Evolutionary conservation across 2,888 invertebrate species (phyloP), one percentile per base, ranked within the genome.

Genomic region (Synanthedon formicaeformis): DNA sequence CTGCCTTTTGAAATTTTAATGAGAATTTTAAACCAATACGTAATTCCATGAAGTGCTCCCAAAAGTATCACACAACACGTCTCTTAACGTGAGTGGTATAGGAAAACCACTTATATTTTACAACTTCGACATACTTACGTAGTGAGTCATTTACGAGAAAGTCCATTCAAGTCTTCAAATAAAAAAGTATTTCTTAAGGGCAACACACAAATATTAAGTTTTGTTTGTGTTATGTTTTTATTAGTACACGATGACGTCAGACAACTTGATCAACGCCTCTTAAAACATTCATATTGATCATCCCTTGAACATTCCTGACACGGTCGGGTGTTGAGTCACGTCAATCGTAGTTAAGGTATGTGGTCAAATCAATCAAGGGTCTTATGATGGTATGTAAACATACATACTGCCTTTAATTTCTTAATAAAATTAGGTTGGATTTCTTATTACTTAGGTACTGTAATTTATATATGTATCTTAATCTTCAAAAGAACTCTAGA

Each of bases 131-230:
- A 81, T 78, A 76, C 78, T 78, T 80, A 62, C 58, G 51, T 56
- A 58, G 66, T 84, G 83, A 85, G 63, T 85, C 84, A 84, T 62
- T 63, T 48, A 45, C 56, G 71, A 63, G 79, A 81, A 80, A 81
- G 80, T 76, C 45, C 45, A 45, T 45, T 45, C 54, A 56, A 45
- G 55, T 60, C 58, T 56, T 57, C 56, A 61, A 59, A 65, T 60
- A 56, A 60, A 61, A 59, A 58, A 53, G 54, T 40, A 51, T 52
- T 48, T 41, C 18, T 45, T 49, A 16, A 55, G 52, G 54, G 56
- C 49, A 45, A n/a, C 13, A n/a, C 6, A 45, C n/a, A 45, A 45
- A 13, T 13, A 45, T 5, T 12, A 45, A 8, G 45, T 45, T 45
- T 14, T 45, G n/a, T 12, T 45, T 45, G 34, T 14, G 8, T 13